phyloP scores from a whole-genome alignment of 2,888 invertebrate species.

The Ptychoptera contaminata region DNA sequence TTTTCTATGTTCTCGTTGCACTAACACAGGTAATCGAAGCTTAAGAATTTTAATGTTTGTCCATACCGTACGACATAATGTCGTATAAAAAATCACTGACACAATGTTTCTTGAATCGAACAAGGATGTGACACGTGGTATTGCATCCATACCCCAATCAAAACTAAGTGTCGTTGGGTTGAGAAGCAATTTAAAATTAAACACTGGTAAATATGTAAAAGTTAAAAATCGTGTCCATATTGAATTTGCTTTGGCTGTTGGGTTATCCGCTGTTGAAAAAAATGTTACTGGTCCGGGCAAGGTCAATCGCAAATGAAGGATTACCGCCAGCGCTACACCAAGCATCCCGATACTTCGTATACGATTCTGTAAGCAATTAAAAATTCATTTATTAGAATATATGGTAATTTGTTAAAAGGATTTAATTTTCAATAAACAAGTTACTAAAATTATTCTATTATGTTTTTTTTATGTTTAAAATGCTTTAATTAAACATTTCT shows the following conservation, averaged over 20 bases:
- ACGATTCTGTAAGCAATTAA: conserved; percentile 46
- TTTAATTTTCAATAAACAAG: background rate
- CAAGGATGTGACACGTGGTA: conserved; percentile 66
- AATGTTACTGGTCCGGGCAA: conserved; percentile 53
- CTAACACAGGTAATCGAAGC: conserved; percentile 3
- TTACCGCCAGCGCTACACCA: conserved; percentile 45
- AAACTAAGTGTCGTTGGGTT: conserved; percentile 83
- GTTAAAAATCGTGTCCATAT: conserved; percentile 71
- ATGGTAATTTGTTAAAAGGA: background rate
- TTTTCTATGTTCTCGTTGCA: conserved; percentile 19
- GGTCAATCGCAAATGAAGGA: conserved; percentile 61
- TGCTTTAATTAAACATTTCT: no score
- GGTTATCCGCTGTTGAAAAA: conserved; percentile 92
- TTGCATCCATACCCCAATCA: conserved; percentile 98
- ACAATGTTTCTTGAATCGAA: conserved; percentile 66
- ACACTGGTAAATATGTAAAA: conserved; percentile 80
- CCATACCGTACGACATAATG: conserved; percentile 23
- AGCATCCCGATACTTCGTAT: conserved; percentile 55
- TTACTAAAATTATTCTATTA: no score
- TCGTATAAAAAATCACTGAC: conserved; percentile 58
- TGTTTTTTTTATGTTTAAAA: no score
- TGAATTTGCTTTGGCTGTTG: conserved; percentile 75
- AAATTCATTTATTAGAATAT: conserved; percentile 6
- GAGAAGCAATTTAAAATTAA: conserved; percentile 75
- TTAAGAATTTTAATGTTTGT: conserved; percentile 15